These are phyloP conservation scores for Scaptomyza reducta DNA, from an alignment of 2,888 invertebrate species.

Conservation along the genomic window DNA sequence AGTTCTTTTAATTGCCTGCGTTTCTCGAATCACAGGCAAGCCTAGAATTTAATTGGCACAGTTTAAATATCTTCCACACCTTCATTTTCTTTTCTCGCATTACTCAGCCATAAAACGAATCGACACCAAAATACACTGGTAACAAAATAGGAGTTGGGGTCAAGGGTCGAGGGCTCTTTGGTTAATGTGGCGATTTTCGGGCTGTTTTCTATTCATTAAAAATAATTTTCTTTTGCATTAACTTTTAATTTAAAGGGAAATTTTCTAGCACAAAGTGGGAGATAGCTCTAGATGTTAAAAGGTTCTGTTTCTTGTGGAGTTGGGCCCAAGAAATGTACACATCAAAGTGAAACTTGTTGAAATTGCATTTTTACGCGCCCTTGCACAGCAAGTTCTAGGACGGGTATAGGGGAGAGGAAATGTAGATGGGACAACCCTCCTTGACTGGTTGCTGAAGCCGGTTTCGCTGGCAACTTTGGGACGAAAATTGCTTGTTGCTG, in stretches of 20 bases:
- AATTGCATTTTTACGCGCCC: conserved; percentile 80
- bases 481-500: conserved; percentile 66
- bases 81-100: not conserved
- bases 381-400: conserved; percentile 64
- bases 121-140: conserved; percentile 22
- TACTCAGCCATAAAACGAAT: conserved; percentile 37
- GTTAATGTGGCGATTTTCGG: conserved; percentile 71
- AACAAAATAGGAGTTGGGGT: not conserved
- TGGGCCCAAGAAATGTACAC: conserved; percentile 70
- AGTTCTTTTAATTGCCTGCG: conserved; percentile 49
- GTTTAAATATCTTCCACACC: conserved; percentile 37
- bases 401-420: conserved; percentile 6
- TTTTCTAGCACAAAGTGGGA: conserved; percentile 26
- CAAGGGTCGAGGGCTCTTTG: conserved; percentile 28
- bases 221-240: conserved; percentile 78
- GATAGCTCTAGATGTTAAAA: conserved; percentile 12
- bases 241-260: conserved; percentile 74
- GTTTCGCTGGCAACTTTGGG: conserved; percentile 50
- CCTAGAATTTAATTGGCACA: conserved; percentile 63
- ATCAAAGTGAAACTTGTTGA: conserved; percentile 80
- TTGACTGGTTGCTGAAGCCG: conserved; percentile 16
- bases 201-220: conserved; percentile 78
- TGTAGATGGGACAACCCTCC: conserved; percentile 5
- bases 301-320: conserved; percentile 12
- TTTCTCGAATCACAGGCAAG: conserved; percentile 29